A percentile compares a stretch with the other conserved stretches of the same genome.
These are phyloP conservation scores for Xanthorhoe spadicearia DNA, from an alignment of 2,888 invertebrate species.

Conservation along the genomic window DNA sequence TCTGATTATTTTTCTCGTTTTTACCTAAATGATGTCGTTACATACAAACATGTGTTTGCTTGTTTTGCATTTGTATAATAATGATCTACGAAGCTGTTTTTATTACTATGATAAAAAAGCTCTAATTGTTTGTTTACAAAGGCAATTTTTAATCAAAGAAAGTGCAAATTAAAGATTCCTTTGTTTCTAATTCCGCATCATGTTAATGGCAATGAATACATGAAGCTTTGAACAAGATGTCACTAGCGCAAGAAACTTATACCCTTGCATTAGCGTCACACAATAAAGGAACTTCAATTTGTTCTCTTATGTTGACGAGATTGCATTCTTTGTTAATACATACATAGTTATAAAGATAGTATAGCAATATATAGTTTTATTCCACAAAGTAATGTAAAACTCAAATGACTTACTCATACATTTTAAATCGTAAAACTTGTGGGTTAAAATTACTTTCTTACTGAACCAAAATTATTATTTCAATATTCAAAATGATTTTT, in stretches of 20 bases:
- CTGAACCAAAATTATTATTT: background rate
- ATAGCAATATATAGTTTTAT: background rate
- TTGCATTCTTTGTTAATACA: constrained; percentile 4
- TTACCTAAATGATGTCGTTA: background rate
- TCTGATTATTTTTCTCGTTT: constrained; percentile 7
- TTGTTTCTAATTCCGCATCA: constrained; percentile 20
- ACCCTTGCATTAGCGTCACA: too few species aligned
- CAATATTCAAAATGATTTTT: background rate
- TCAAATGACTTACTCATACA: background rate
- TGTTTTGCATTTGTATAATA: too few species aligned
- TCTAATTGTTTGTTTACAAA: background rate
- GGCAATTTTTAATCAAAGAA: background rate
- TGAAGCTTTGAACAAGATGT: constrained; percentile 19
- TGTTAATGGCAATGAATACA: constrained; percentile 11
- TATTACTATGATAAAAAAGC: too few species aligned
- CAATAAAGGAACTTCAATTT: constrained; percentile 24
- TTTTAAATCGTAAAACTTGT: background rate
- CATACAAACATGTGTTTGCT: background rate
- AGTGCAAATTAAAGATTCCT: constrained; percentile 2
- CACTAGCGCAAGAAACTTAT: too few species aligned
- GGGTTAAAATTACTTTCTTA: background rate
- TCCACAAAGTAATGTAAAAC: background rate
- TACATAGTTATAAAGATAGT: too few species aligned
- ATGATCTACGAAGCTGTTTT: too few species aligned
- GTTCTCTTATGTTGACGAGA: constrained; percentile 13